phyloP scores from a whole-genome alignment of 2,888 invertebrate species.

The Seira ritae region DNA sequence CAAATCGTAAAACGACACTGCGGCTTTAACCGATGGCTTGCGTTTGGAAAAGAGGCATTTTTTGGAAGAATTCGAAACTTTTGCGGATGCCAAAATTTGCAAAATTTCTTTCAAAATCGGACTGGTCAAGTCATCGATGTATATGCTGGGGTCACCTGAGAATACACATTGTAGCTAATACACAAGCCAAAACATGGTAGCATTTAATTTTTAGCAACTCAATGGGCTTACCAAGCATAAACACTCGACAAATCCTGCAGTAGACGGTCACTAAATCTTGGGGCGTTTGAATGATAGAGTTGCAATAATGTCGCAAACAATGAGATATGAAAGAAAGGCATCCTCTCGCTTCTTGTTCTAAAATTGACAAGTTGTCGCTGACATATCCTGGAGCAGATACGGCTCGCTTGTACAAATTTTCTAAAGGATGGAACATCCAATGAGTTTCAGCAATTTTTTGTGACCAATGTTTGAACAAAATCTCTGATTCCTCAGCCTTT shows the following conservation, averaged over 20 bases:
- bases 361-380: slow-evolving; percentile 31
- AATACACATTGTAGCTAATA: not conserved
- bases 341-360: slow-evolving; percentile 52
- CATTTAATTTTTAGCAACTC: no score
- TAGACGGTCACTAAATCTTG: slow-evolving; percentile 60
- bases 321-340: slow-evolving; percentile 49
- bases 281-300: slow-evolving; percentile 44
- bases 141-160: slow-evolving; percentile 52
- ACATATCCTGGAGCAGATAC: slow-evolving; percentile 33
- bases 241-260: slow-evolving; percentile 53
- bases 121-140: slow-evolving; percentile 42
- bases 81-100: slow-evolving; percentile 12
- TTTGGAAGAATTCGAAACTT: slow-evolving; percentile 22
- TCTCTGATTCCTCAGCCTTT: not conserved
- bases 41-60: slow-evolving; percentile 48
- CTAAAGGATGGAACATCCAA: slow-evolving; percentile 64
- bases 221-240: slow-evolving; percentile 57
- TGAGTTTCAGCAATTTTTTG: slow-evolving; percentile 34
- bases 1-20: slow-evolving; percentile 59
- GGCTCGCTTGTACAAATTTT: slow-evolving; percentile 49
- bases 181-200: not conserved
- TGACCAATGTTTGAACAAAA: slow-evolving; percentile 46
- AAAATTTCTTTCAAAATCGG: slow-evolving; percentile 32
- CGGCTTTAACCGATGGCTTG: slow-evolving; percentile 39
- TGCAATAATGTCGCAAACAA: slow-evolving; percentile 41